Percentiles rank a stretch among this genome's conserved stretches.
phyloP scores from a whole-genome alignment of 2,113 vertebrate species.

The Agapornis roseicollis region DNA sequence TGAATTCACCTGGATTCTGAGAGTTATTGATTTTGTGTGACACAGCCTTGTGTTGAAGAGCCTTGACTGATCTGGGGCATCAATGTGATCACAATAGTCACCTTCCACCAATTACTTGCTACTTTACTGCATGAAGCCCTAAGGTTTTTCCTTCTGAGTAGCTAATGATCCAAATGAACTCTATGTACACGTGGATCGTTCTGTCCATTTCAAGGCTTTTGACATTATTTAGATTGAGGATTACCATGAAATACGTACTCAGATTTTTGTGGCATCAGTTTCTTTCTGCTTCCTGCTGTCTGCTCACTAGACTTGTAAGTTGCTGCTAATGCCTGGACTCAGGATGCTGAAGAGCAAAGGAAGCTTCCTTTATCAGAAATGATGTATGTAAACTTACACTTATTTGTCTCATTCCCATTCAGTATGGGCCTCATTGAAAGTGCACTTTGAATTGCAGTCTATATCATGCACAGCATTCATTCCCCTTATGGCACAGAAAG shows the following conservation, averaged over 20 bases:
- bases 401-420: conserved; percentile 27
- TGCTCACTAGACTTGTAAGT: conserved; percentile 41
- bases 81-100: not conserved
- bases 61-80: rapidly evolving
- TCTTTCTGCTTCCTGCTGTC: conserved; percentile 33
- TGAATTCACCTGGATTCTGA: not conserved
- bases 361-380: conserved; percentile 20
- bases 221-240: not conserved
- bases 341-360: not conserved
- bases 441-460: not conserved
- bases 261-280: not conserved
- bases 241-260: not conserved
- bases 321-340: not conserved
- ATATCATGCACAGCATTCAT: not conserved
- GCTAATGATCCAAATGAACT: not conserved
- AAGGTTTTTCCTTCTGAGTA: not conserved
- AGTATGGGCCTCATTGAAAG: not conserved
- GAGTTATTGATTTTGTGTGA: not conserved
- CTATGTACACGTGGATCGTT: not conserved
- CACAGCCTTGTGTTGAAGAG: not conserved
- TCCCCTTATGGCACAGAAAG: conserved; percentile 62
- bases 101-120: not conserved
- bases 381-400: conserved; percentile 41
- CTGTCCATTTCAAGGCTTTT: not conserved
- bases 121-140: not conserved